These are phyloP conservation scores for Poeciliopsis turneri DNA, from an alignment of 2,797 vertebrate genomes.

Conservation along the genomic window DNA sequence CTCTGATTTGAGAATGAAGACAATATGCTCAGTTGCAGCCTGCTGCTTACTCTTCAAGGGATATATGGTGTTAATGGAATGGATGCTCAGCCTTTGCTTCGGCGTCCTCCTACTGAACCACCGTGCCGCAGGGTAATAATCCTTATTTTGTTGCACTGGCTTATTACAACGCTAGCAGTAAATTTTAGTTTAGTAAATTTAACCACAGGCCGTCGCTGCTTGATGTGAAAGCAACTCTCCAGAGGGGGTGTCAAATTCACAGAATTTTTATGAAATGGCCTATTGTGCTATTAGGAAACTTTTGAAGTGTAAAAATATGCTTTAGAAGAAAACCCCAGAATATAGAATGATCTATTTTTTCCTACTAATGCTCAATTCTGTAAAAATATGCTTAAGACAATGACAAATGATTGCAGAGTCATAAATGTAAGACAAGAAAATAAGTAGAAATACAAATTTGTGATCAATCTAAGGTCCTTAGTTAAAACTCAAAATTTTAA, in stretches of 20 bases:
- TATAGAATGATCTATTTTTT: conserved; percentile 29
- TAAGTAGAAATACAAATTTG: conserved; percentile 12
- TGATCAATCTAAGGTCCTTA: conserved; percentile 34
- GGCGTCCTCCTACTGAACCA: conserved; percentile 78
- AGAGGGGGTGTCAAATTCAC: conserved; percentile 66
- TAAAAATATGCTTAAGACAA: conserved; percentile 28
- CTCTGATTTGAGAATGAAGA: conserved; percentile 81
- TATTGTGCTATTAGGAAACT: conserved; percentile 64
- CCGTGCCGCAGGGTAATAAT: conserved; percentile 80
- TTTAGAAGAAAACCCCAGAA: conserved; percentile 28
- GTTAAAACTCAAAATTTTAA: conserved; percentile 46
- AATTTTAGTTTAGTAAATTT: conserved; percentile 70
- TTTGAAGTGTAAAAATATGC: conserved; percentile 53
- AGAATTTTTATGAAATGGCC: conserved; percentile 58
- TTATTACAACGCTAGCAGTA: conserved; percentile 84
- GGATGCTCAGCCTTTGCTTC: conserved; percentile 79
- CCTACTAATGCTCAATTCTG: not conserved
- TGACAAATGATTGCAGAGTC: conserved; percentile 18
- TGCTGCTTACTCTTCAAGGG: conserved; percentile 77
- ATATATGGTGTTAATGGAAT: conserved; percentile 81
- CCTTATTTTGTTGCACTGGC: conserved; percentile 83
- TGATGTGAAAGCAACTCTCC: conserved; percentile 74
- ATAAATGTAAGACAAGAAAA: conserved; percentile 15
- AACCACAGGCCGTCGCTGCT: conserved; percentile 69
- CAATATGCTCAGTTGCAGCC: conserved; percentile 76